Evolutionary conservation across 2,888 invertebrate genomes (phyloP).

Genomic region (Erebia epiphron): DNA sequence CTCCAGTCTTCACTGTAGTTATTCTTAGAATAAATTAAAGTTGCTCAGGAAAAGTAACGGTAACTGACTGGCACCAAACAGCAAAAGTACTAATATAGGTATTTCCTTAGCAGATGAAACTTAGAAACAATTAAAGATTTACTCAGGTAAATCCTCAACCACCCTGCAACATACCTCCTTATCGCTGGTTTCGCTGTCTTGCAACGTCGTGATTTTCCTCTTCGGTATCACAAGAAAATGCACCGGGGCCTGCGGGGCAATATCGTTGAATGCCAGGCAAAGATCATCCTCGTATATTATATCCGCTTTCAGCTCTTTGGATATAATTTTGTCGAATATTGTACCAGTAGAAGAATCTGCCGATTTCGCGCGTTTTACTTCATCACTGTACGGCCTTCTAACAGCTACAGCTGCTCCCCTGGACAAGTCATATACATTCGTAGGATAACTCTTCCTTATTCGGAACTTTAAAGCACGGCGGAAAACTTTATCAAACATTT

Average conservation of each 20-base stretch:
- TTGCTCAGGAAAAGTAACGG: neutral
- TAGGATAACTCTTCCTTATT: slow-evolving; percentile 72
- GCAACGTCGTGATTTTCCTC: slow-evolving; percentile 85
- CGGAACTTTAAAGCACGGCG: slow-evolving; percentile 75
- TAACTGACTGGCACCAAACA: neutral
- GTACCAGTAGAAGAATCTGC: slow-evolving; percentile 79
- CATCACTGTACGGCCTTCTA: slow-evolving; percentile 69
- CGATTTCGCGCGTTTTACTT: slow-evolving; percentile 69
- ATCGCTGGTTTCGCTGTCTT: slow-evolving; percentile 84
- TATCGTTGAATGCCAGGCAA: slow-evolving; percentile 91
- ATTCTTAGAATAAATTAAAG: neutral
- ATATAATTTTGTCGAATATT: slow-evolving; percentile 89
- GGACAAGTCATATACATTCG: slow-evolving; percentile 74
- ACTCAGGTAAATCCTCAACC: slow-evolving; percentile 8
- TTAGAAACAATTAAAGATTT: neutral
- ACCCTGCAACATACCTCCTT: slow-evolving; percentile 63
- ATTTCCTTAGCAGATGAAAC: neutral
- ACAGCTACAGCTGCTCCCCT: slow-evolving; percentile 70
- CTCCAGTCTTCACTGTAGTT: neutral
- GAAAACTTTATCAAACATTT: slow-evolving; percentile 77
- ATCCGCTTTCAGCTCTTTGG: slow-evolving; percentile 90
- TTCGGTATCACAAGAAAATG: slow-evolving; percentile 94
- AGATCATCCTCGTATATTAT: slow-evolving; percentile 92
- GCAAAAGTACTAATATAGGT: neutral
- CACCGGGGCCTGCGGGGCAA: slow-evolving; percentile 90